Conservation (phyloP, 2,113 vertebrate genomes). For the Carlito syrichta region DNA sequence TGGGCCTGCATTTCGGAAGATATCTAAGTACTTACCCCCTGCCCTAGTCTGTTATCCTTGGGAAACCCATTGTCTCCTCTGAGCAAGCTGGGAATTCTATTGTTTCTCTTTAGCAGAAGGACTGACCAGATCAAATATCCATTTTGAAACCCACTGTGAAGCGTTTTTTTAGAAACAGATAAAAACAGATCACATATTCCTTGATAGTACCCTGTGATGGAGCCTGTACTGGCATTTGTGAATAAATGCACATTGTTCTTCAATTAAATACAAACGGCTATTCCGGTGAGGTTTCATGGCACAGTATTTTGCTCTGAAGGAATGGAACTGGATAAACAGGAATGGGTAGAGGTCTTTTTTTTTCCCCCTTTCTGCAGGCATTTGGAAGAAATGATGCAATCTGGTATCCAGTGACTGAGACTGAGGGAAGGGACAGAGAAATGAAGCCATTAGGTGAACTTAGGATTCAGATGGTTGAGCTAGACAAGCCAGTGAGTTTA, state of each 20-base stretch:
- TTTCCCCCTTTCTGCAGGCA: background rate
- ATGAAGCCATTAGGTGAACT: background rate
- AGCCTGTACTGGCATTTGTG: conserved; percentile 27
- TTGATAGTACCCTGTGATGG: background rate
- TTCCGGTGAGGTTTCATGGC: conserved; percentile 5
- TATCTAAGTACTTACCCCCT: background rate
- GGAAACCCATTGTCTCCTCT: conserved; percentile 36
- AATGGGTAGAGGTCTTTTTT: background rate
- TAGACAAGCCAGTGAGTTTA: conserved; percentile 30
- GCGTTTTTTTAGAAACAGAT: conserved; percentile 20
- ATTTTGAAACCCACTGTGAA: conserved; percentile 47
- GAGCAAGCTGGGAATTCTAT: conserved; percentile 28
- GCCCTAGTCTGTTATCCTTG: background rate
- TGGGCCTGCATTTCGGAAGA: background rate
- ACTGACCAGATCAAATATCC: conserved; percentile 53
- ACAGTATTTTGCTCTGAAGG: conserved; percentile 27
- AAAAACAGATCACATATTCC: conserved; percentile 44
- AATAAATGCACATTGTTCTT: conserved; percentile 45
- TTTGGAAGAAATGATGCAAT: background rate
- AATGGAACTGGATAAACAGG: background rate
- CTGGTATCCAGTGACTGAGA: conserved; percentile 27
- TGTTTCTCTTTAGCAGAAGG: conserved; percentile 27
- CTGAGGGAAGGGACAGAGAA: background rate
- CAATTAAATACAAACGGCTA: conserved; percentile 11
- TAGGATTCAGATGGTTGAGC: background rate